A percentile compares a stretch with the other conserved stretches of the same genome.
These are phyloP conservation scores for Shargacucullia verbasci DNA, from an alignment of 2,888 invertebrate genomes.

Conservation along the genomic window DNA sequence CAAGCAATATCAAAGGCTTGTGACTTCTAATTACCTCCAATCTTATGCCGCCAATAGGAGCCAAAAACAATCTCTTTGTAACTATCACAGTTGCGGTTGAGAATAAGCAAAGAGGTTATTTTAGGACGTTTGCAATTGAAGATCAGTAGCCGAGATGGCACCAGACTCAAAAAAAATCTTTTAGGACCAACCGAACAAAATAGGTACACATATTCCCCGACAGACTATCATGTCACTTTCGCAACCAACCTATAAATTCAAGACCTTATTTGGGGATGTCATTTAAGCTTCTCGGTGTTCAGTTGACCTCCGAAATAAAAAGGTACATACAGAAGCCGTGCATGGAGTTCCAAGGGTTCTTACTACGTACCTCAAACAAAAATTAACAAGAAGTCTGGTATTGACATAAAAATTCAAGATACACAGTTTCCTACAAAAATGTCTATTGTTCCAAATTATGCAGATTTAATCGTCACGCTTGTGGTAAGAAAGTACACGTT, in stretches of 20 bases:
- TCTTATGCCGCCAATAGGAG: too few species aligned
- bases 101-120: too few species aligned
- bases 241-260: neutral
- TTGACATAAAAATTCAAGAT: too few species aligned
- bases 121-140: neutral
- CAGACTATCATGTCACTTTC: neutral
- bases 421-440: too few species aligned
- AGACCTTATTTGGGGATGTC: neutral
- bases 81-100: too few species aligned
- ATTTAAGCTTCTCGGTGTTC: neutral
- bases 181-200: neutral
- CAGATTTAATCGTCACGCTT: too few species aligned
- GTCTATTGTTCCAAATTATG: too few species aligned
- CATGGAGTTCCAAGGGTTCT: constrained; percentile 3
- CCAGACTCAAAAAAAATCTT: neutral
- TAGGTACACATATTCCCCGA: too few species aligned
- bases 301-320: neutral
- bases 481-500: too few species aligned
- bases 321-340: constrained; percentile 2
- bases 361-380: constrained; percentile 2
- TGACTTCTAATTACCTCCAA: too few species aligned
- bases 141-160: neutral
- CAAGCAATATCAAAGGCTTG: too few species aligned
- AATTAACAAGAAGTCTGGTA: constrained; percentile 2
- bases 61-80: too few species aligned